Base-by-base conservation (phyloP, 2,113 vertebrate genomes). In the Varanus komodoensis region DNA sequence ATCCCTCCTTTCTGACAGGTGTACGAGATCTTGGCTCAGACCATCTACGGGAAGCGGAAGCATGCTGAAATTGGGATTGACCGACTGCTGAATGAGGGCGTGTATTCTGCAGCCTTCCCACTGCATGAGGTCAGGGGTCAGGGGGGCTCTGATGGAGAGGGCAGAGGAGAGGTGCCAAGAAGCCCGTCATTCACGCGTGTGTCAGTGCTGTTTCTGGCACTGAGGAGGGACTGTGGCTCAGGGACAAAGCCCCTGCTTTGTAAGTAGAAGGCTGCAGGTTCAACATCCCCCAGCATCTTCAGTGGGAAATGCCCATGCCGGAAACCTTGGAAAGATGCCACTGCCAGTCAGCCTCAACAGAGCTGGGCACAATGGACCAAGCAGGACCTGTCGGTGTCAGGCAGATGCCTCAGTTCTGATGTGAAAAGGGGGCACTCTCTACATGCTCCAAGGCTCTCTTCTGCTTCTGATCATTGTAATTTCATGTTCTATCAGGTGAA, bases 1-100 rank as follows among this genome's bases (percentile, higher is more conserved):
- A 4, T 5, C 1, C 23, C 27, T 14, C 17, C 5, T 48, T 19
- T 9, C 19, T 3, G 3, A 7, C 68, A 98, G 97, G 97, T 98
- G 86, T 96, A 97, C 87, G 98, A 98, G 96, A 97, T 98, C 90
- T 95, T 98, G n/a, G 93, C 96, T 29, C 91, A 92, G 87, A 97
- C 97, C 0, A 91, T 92, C 32, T 97, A 97, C 1, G 97, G 98
- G 82, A 98, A 97, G 87, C 96, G 96, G 81, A 98, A 97, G 95
- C 92, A 94, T 4, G 95, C 97, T 0, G 97, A 98, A 88, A 95
- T 98, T 1, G 98, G 97, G 48, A 95, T 97, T 48, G 97, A 97
- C 78, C 93, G 97, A 67, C 95, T 98, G 87, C 88, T 98, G 21
- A 97, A 95, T 0, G 97, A 98, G 87, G 97, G 97, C 1, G 96